Percentiles rank a stretch among this genome's conserved stretches.
phyloP scores from a whole-genome alignment of 2,113 vertebrate species.

The Stegostoma tigrinum region DNA sequence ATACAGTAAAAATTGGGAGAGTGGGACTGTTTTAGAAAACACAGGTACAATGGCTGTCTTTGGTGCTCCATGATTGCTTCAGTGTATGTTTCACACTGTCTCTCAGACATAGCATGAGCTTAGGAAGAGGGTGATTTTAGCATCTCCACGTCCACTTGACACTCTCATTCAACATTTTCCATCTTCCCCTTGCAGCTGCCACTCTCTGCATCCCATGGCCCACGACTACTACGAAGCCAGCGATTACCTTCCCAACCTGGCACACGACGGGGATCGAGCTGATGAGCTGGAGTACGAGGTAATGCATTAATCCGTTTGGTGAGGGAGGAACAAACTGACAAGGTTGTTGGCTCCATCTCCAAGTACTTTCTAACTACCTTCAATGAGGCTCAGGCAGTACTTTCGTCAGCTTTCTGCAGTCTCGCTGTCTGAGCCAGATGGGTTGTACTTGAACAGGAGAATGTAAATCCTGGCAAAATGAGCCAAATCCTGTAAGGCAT shows the following conservation, averaged over 20 bases:
- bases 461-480: background rate
- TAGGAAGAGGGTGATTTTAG: background rate
- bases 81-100: conserved; percentile 41
- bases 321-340: conserved; percentile 44
- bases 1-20: background rate
- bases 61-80: conserved; percentile 42
- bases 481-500: background rate
- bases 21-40: background rate
- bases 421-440: background rate
- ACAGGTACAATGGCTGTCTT: background rate
- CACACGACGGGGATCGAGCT: conserved; percentile 74
- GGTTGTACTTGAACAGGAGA: background rate
- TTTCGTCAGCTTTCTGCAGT: conserved; percentile 38
- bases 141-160: background rate
- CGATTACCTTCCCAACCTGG: conserved; percentile 79
- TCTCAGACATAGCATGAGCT: background rate
- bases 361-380: conserved; percentile 31
- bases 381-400: background rate
- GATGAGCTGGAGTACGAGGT: conserved; percentile 97
- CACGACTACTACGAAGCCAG: conserved; percentile 84
- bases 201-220: conserved; percentile 85
- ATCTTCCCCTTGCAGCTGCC: conserved; percentile 69
- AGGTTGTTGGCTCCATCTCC: conserved; percentile 38
- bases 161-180: conserved; percentile 28
- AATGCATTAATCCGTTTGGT: conserved; percentile 46